phyloP scores from a whole-genome alignment of 2,888 invertebrate species.

The Rhingia rostrata region DNA sequence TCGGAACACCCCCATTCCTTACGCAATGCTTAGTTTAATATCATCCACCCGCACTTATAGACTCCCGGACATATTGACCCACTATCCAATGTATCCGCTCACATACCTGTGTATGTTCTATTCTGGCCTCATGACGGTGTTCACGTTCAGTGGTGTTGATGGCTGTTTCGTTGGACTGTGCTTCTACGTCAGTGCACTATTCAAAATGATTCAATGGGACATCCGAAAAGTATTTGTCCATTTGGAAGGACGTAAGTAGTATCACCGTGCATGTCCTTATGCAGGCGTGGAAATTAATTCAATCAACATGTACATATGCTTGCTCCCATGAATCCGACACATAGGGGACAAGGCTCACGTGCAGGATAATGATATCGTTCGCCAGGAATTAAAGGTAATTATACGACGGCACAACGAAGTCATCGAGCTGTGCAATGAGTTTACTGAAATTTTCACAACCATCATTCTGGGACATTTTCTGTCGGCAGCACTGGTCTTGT shows the following conservation, averaged over 20 bases:
- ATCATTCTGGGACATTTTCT: slow-evolving; percentile 82
- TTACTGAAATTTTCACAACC: slow-evolving; percentile 78
- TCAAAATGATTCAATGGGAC: slow-evolving; percentile 79
- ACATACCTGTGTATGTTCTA: slow-evolving; percentile 78
- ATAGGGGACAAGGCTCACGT: slow-evolving; percentile 21
- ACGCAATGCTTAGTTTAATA: too few relatives aligned
- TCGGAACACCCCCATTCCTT: too few relatives aligned
- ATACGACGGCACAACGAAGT: slow-evolving; percentile 80
- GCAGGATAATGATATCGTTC: slow-evolving; percentile 77
- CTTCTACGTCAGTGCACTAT: slow-evolving; percentile 79
- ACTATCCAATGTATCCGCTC: slow-evolving; percentile 77
- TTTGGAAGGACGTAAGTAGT: slow-evolving; percentile 76
- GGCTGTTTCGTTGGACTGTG: slow-evolving; percentile 80
- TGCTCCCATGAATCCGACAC: not conserved
- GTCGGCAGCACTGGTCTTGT: slow-evolving; percentile 80
- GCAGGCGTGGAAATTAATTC: slow-evolving; percentile 13
- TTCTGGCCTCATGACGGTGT: slow-evolving; percentile 79
- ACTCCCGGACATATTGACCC: slow-evolving; percentile 77
- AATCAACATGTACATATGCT: slow-evolving; percentile 14
- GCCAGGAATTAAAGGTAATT: slow-evolving; percentile 76
- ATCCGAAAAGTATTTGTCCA: slow-evolving; percentile 77
- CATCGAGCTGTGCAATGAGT: slow-evolving; percentile 79
- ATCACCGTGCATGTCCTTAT: not conserved
- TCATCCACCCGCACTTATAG: slow-evolving; percentile 66
- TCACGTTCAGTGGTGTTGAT: slow-evolving; percentile 80